phyloP scores from a whole-genome alignment of 2,888 invertebrate genomes.

The Synergus itoensis region DNA sequence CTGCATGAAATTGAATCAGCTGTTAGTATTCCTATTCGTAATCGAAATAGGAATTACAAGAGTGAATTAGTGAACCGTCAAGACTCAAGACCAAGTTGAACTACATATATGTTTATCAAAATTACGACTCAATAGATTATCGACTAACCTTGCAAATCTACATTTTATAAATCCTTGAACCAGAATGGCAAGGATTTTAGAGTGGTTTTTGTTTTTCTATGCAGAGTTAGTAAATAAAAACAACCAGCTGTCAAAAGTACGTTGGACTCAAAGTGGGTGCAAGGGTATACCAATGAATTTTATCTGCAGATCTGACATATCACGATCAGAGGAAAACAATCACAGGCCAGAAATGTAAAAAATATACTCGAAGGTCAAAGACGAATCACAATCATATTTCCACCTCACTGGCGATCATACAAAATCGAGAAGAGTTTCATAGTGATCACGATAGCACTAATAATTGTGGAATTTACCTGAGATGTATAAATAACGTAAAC shows the following conservation, averaged over 20 bases:
- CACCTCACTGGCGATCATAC: slow-evolving; percentile 23
- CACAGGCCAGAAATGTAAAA: slow-evolving; percentile 46
- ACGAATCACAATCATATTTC: slow-evolving; percentile 45
- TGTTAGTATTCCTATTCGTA: background rate
- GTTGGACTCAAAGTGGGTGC: background rate
- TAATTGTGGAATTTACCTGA: slow-evolving; percentile 59
- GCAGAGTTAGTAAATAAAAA: slow-evolving; percentile 11
- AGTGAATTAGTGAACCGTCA: slow-evolving; percentile 10
- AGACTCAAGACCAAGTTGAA: slow-evolving; percentile 32
- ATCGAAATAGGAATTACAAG: background rate
- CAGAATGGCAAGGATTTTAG: background rate
- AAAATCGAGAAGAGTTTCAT: slow-evolving; percentile 21
- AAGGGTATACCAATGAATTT: slow-evolving; percentile 34
- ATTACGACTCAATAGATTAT: slow-evolving; percentile 52
- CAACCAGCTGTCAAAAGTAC: slow-evolving; percentile 44
- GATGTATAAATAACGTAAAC: slow-evolving; percentile 61
- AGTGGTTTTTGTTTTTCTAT: background rate
- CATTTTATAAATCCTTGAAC: slow-evolving; percentile 18
- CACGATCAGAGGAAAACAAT: slow-evolving; percentile 64
- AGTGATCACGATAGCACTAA: slow-evolving; percentile 13
- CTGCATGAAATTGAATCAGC: background rate
- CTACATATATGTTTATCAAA: slow-evolving; percentile 52
- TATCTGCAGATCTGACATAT: slow-evolving; percentile 62
- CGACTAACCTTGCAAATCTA: slow-evolving; percentile 52
- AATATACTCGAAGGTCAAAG: slow-evolving; percentile 64